Evolutionary conservation across 23 tunicate genomes (phyloP).

Genomic region (Pegea sp.): DNA sequence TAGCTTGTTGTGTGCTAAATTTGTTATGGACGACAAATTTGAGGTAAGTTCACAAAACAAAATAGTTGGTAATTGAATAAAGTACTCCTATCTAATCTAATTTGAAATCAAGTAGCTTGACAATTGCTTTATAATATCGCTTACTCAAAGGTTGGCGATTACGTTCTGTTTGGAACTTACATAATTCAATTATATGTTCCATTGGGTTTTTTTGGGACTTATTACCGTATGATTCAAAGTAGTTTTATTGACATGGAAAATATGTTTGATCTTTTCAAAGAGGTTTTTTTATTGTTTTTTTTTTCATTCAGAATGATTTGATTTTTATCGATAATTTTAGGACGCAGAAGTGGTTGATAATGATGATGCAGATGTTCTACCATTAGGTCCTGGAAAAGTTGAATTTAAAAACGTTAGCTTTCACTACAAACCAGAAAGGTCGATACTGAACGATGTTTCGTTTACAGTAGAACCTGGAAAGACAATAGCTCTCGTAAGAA

Average conservation of each 20-base stretch:
- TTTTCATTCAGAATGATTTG: not conserved
- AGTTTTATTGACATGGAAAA: constrained; percentile 92
- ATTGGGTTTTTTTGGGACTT: constrained; percentile 82
- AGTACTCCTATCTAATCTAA: too few relatives aligned
- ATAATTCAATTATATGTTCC: constrained; percentile 89
- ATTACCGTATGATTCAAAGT: constrained; percentile 88
- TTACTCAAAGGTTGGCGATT: constrained; percentile 48
- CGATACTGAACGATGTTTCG: constrained; percentile 47
- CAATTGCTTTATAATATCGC: not conserved
- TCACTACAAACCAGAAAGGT: constrained; percentile 51
- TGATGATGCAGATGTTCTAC: constrained; percentile 23
- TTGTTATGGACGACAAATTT: constrained; percentile 45
- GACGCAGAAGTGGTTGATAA: constrained; percentile 45
- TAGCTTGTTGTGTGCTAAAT: constrained; percentile 72
- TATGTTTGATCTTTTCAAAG: constrained; percentile 85
- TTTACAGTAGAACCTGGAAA: constrained; percentile 72
- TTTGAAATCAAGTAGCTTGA: too few relatives aligned
- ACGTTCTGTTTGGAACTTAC: constrained; percentile 86
- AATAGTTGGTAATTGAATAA: not conserved
- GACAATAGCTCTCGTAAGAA: constrained; percentile 62
- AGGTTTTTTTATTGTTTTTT: too few relatives aligned
- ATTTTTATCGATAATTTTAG: constrained; percentile 9
- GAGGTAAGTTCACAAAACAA: too few relatives aligned
- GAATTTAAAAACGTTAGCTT: constrained; percentile 72
- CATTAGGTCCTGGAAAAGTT: constrained; percentile 26